These are phyloP conservation scores for Halocaridina rubra DNA, from an alignment of 2,888 invertebrate species.

Conservation along the genomic window DNA sequence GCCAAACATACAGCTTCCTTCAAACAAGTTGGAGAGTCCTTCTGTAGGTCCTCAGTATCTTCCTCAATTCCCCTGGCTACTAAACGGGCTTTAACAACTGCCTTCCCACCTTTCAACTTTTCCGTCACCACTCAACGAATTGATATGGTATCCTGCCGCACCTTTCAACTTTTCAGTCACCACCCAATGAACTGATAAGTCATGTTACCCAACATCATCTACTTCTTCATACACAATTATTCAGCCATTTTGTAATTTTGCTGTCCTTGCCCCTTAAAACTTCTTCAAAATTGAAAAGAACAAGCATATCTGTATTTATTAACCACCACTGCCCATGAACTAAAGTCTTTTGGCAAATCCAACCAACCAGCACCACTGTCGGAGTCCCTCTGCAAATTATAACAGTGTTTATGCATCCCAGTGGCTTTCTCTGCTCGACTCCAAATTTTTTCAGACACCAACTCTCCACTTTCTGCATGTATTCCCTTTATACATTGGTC, in stretches of 20 bases:
- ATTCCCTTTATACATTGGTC: no score
- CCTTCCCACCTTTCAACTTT: not conserved
- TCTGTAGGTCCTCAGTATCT: not conserved
- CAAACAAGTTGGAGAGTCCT: not conserved
- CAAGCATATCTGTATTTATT: not conserved
- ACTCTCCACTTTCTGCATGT: no score
- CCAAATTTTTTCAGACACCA: no score
- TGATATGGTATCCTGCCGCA: not conserved
- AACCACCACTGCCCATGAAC: not conserved
- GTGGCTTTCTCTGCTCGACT: no score
- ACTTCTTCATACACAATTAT: not conserved
- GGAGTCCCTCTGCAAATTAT: no score
- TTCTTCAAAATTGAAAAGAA: not conserved
- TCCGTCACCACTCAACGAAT: not conserved
- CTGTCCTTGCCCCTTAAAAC: not conserved
- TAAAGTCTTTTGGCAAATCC: not conserved
- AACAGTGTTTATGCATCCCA: no score
- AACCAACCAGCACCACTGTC: no score
- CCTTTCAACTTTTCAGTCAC: not conserved
- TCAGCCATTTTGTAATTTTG: not conserved
- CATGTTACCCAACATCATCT: not conserved
- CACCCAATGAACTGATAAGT: not conserved
- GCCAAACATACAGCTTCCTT: not conserved
- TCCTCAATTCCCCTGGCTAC: not conserved
- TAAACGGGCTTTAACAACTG: not conserved